A percentile compares a stretch with the other conserved stretches of the same genome.
phyloP scores from a whole-genome alignment of 2,888 invertebrate species.

The Brenthis ino region DNA sequence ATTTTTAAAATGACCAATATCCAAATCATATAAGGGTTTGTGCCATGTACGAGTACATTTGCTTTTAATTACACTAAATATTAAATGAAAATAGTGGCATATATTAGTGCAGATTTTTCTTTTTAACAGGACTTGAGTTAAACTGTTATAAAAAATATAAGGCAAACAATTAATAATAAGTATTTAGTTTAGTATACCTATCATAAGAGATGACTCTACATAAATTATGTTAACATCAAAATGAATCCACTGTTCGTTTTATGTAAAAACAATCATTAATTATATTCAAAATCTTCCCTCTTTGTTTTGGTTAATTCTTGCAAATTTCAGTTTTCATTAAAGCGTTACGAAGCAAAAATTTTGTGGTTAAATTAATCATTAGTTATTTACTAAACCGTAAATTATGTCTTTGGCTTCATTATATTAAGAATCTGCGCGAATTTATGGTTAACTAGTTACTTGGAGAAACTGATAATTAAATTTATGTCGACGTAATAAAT shows the following conservation, averaged over 20 bases:
- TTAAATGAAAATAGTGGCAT: no score
- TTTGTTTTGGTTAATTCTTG: constrained; percentile 31
- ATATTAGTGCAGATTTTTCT: no score
- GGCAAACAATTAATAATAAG: no score
- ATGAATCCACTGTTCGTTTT: constrained; percentile 18
- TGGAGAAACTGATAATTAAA: neutral
- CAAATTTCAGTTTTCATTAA: constrained; percentile 24
- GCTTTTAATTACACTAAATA: no score
- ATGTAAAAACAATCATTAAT: constrained; percentile 37
- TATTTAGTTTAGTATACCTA: no score
- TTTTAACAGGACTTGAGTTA: no score
- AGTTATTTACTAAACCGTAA: constrained; percentile 1
- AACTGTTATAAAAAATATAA: no score
- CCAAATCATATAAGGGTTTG: no score
- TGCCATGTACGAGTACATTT: no score
- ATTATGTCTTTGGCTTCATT: neutral
- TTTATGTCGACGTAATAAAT: no score
- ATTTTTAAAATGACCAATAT: no score
- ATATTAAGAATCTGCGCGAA: neutral
- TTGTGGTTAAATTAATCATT: constrained; percentile 20
- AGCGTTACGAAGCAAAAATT: constrained; percentile 21
- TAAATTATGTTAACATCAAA: constrained; percentile 11
- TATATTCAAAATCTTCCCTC: constrained; percentile 32
- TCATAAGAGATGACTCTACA: constrained; percentile 8
- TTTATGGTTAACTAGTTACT: neutral